These are phyloP conservation scores for Tolypeutes matacus DNA, from an alignment of 2,797 vertebrate genomes.

Conservation along the genomic window DNA sequence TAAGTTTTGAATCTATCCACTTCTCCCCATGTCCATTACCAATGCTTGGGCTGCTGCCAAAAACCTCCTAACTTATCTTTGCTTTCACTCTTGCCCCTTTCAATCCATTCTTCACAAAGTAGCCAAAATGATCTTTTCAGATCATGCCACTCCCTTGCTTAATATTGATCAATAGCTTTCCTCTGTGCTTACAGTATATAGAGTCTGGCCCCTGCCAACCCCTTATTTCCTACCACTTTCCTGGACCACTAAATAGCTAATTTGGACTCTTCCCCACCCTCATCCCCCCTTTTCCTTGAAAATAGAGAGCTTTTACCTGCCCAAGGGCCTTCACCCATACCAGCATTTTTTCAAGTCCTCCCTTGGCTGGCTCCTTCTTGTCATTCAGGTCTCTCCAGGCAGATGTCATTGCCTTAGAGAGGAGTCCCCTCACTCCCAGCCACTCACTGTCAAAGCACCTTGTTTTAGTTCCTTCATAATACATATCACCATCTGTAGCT, in stretches of 20 bases:
- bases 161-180: background rate
- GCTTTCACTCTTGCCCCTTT: constrained; percentile 4
- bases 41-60: background rate
- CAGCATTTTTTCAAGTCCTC: background rate
- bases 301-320: background rate
- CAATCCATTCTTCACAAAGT: background rate
- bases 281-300: background rate
- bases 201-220: background rate
- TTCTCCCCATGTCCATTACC: background rate
- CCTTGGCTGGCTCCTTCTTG: background rate
- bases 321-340: background rate
- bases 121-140: background rate
- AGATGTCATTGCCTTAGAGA: background rate
- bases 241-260: background rate
- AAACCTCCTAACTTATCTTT: background rate
- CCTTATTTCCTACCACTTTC: background rate
- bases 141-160: background rate
- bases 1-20: background rate
- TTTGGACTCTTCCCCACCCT: background rate
- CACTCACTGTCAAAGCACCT: background rate
- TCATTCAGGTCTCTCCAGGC: background rate
- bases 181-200: background rate
- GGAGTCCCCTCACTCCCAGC: background rate
- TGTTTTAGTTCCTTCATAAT: background rate
- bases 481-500: background rate